phyloP scores from a whole-genome alignment of 2,888 invertebrate species.

The Cephus sareptanus region DNA sequence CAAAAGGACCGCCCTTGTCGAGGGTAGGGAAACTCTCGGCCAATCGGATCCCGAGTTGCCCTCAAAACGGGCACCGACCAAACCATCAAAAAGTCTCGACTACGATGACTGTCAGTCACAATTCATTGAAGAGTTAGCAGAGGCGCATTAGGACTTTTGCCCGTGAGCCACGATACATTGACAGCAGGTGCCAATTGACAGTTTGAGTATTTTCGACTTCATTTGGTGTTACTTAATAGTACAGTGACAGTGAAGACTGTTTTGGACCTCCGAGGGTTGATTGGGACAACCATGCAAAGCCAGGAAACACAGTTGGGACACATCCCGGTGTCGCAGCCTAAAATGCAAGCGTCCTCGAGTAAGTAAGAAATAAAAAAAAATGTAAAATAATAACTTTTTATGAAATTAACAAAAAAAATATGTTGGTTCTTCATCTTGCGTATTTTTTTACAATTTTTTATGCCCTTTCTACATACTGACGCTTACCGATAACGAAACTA shows the following conservation, averaged over 20 bases:
- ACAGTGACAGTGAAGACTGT: slow-evolving; percentile 1
- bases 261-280: not conserved
- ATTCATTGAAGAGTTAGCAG: slow-evolving; percentile 40
- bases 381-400: not conserved
- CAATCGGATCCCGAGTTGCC: slow-evolving; percentile 39
- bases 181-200: not conserved
- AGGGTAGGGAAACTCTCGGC: slow-evolving; percentile 46
- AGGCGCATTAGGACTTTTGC: not conserved
- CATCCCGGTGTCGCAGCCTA: slow-evolving; percentile 42
- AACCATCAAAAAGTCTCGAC: slow-evolving; percentile 53
- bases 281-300: slow-evolving; percentile 43
- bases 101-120: slow-evolving; percentile 54
- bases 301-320: slow-evolving; percentile 50
- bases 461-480: no score
- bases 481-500: not conserved
- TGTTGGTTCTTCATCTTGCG: not conserved
- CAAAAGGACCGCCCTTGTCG: slow-evolving; percentile 48
- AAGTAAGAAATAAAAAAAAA: slow-evolving; percentile 33
- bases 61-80: slow-evolving; percentile 34
- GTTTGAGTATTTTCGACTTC: not conserved
- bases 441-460: not conserved
- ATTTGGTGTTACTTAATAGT: not conserved
- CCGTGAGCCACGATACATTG: not conserved
- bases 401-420: not conserved
- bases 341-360: slow-evolving; percentile 60